Evolutionary conservation across 2,888 invertebrate genomes (phyloP), one percentile per base, ranked within the genome.

Genomic region (Campopleginae sp.): DNA sequence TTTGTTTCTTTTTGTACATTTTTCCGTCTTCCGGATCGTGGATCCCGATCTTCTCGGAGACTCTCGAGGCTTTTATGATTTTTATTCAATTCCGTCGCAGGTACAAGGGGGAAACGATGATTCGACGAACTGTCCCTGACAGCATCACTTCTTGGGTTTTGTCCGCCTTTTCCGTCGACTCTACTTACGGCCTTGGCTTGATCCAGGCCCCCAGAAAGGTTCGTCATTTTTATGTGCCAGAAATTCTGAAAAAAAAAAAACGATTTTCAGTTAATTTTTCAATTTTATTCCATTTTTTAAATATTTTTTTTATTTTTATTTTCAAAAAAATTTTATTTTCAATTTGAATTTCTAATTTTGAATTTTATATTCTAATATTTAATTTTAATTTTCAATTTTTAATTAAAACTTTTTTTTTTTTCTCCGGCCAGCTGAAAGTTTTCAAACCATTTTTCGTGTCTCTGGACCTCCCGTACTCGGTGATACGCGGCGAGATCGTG

Each of bases 401-500:
- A 38, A 38, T 38, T 38, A 38, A 2, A 65, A 33, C 38, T 63
- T 54, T 17, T 72, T 4, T 14, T 80, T 46, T 75, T 87, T 82
- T 86, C 84, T 12, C 5, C 6, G 0, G 14, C 38, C 75, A 94
- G 96, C 94, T 96, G 75, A 95, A 96, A 94, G 97, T 98, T 1
- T 97, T 97, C 93, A 96, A 97, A 88, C 96, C 97, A 12, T 98
- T 99, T 92, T 97, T 97, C 88, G 96, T 99, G 63, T 96, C 96
- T 10, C 95, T 98, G 10, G 97, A 98, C 91, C 94, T 99, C 71
- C 99, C 99, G 0, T 97, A 97, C 89, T 96, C 97, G 0, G 96
- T 99, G 17, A 97, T 98, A 89, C 95, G 96, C 86, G 98, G 98
- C 33, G 99, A 99, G 95, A 96, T 97, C 10, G 95, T 99, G 78